Conservation (phyloP, 64 coral and sea anemone genomes). For the Orbicella faveolata region DNA sequence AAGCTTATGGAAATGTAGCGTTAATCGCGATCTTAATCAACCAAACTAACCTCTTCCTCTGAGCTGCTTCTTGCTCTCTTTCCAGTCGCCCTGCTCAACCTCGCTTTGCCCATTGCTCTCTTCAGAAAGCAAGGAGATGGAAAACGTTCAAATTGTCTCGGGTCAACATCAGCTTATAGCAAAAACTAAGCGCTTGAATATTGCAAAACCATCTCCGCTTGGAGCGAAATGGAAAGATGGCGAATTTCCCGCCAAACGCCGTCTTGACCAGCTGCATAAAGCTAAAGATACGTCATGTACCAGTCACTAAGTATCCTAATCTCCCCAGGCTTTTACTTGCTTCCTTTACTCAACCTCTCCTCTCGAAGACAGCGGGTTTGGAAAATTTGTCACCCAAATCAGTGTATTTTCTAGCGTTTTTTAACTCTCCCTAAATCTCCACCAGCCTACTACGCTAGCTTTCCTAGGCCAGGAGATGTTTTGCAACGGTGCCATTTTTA, state of each 20-base stretch:
- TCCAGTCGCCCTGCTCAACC: neutral
- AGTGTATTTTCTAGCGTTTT: too few relatives aligned
- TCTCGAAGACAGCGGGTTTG: too few relatives aligned
- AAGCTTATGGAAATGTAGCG: neutral
- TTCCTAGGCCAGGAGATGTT: too few relatives aligned
- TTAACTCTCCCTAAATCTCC: too few relatives aligned
- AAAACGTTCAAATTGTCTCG: neutral
- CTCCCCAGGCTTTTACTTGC: too few relatives aligned
- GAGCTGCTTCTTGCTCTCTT: constrained; percentile 39
- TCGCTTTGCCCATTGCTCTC: constrained; percentile 10
- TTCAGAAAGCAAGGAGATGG: neutral
- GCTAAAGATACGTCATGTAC: neutral
- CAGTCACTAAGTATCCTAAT: neutral
- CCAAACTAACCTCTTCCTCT: constrained; percentile 6
- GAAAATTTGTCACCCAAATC: too few relatives aligned
- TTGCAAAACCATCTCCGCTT: too few relatives aligned
- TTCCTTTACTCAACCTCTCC: too few relatives aligned
- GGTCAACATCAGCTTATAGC: neutral
- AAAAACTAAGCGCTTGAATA: neutral
- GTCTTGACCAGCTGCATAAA: neutral
- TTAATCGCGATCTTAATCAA: too few relatives aligned
- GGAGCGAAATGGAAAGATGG: neutral
- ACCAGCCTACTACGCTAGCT: too few relatives aligned
- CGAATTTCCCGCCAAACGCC: constrained; percentile 19
- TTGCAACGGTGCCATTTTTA: too few relatives aligned